Conservation (phyloP, 2,888 invertebrate genomes). For the Apamea epomidion region DNA sequence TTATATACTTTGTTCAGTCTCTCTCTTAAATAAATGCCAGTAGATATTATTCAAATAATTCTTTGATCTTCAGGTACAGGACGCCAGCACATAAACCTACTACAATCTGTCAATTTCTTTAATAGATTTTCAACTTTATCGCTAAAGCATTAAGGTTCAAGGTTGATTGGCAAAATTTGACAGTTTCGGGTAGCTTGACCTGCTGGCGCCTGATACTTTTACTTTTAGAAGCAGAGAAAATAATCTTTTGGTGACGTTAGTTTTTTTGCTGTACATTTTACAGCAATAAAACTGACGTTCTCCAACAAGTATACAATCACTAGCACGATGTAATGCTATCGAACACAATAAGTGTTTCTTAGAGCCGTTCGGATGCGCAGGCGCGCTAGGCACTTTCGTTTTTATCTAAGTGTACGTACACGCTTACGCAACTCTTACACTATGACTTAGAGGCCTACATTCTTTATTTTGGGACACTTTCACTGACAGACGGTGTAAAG, state of each 20-base stretch:
- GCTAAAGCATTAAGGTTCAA: too few species aligned
- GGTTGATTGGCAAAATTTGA: too few species aligned
- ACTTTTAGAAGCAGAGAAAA: not conserved
- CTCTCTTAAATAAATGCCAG: conserved; percentile 1
- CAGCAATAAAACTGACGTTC: conserved; percentile 18
- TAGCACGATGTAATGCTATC: conserved; percentile 48
- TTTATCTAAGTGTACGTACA: conserved; percentile 52
- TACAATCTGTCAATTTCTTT: too few species aligned
- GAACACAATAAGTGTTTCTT: conserved; percentile 57
- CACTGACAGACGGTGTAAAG: conserved; percentile 46
- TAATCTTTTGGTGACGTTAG: conserved; percentile 7
- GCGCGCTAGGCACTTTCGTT: conserved; percentile 66
- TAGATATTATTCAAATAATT: not conserved
- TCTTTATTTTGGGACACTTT: conserved; percentile 61
- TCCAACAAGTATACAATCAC: conserved; percentile 28
- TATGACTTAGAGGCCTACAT: conserved; percentile 60
- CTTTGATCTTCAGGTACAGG: not conserved
- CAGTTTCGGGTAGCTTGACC: too few species aligned
- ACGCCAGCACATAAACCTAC: too few species aligned
- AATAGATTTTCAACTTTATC: too few species aligned
- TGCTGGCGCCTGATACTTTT: not conserved
- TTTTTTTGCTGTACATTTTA: too few species aligned
- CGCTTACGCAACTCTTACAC: conserved; percentile 58
- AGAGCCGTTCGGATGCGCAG: conserved; percentile 66
- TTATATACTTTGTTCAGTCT: not conserved